Evolutionary conservation across 1,140 invertebrate genomes (phyloP).

Genomic region (Lordiphosa mommai): DNA sequence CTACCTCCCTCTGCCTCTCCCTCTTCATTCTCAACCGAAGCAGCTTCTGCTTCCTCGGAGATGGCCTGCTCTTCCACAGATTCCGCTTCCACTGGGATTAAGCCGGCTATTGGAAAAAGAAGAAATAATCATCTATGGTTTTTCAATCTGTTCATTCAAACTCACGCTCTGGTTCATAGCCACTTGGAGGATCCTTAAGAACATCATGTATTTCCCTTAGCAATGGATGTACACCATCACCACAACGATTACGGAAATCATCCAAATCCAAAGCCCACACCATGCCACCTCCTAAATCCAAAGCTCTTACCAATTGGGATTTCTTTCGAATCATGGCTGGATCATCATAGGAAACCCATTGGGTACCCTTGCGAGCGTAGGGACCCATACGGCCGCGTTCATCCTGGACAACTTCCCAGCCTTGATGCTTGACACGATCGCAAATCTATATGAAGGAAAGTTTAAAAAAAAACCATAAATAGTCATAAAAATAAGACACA

Average conservation of each 20-base stretch:
- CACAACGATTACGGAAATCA: slow-evolving; percentile 89
- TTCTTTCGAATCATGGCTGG: slow-evolving; percentile 88
- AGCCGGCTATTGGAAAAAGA: slow-evolving; percentile 46
- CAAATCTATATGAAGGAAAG: slow-evolving; percentile 89
- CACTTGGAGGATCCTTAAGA: slow-evolving; percentile 79
- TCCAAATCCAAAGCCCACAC: slow-evolving; percentile 95
- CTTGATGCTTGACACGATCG: slow-evolving; percentile 86
- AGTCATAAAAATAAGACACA: too few species aligned
- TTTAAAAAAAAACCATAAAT: too few species aligned
- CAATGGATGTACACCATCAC: slow-evolving; percentile 87
- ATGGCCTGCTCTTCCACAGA: slow-evolving; percentile 44
- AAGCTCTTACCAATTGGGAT: slow-evolving; percentile 86
- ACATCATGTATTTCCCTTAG: slow-evolving; percentile 86
- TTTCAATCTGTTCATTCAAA: background rate
- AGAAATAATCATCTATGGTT: background rate
- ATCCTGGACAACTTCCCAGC: slow-evolving; percentile 90
- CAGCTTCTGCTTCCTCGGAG: slow-evolving; percentile 27
- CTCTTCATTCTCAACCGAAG: slow-evolving; percentile 29
- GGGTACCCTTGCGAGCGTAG: slow-evolving; percentile 90
- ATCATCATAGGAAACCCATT: slow-evolving; percentile 95
- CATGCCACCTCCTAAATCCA: slow-evolving; percentile 92
- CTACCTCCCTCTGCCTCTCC: slow-evolving; percentile 12
- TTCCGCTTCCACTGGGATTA: slow-evolving; percentile 32
- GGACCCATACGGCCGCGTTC: slow-evolving; percentile 89
- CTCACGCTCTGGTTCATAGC: slow-evolving; percentile 56